Conservation (phyloP, 2,888 invertebrate species). For the Urechis unicinctus region DNA sequence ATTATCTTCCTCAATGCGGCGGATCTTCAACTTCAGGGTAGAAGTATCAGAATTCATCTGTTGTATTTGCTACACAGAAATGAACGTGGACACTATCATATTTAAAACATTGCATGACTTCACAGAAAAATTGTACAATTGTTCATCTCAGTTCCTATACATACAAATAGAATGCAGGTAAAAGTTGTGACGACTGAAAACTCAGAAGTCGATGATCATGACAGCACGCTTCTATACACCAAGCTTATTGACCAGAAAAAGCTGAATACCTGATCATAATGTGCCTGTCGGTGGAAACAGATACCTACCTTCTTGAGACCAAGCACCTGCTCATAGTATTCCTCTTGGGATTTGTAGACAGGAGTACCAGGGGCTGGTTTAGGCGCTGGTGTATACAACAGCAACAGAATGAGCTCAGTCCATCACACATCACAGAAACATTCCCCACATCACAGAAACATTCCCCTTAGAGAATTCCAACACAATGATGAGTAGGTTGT, state of each 20-base stretch:
- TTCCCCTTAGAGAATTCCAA: neutral
- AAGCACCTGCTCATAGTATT: slow-evolving; percentile 48
- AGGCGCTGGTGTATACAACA: slow-evolving; percentile 23
- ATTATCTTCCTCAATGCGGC: slow-evolving; percentile 48
- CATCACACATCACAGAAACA: neutral
- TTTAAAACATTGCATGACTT: too few species aligned
- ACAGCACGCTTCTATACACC: too few species aligned
- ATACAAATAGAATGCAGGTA: too few species aligned
- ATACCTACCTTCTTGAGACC: slow-evolving; percentile 40
- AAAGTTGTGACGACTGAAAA: too few species aligned
- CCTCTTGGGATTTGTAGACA: slow-evolving; percentile 44
- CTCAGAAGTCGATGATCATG: too few species aligned
- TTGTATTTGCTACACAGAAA: slow-evolving; percentile 35
- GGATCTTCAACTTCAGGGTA: slow-evolving; percentile 41
- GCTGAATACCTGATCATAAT: neutral
- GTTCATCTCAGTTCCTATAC: too few species aligned
- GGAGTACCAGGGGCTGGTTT: slow-evolving; percentile 36
- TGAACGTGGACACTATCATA: neutral
- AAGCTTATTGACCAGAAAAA: too few species aligned
- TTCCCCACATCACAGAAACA: neutral
- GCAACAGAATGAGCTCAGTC: neutral
- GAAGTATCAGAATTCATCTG: slow-evolving; percentile 40
- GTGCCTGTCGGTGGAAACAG: neutral
- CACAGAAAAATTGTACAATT: too few species aligned
- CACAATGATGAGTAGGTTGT: too few species aligned